Evolutionary conservation across 1,140 invertebrate species (phyloP), one percentile per base, ranked within the genome.

Genomic region (Sitobion miscanthi): DNA sequence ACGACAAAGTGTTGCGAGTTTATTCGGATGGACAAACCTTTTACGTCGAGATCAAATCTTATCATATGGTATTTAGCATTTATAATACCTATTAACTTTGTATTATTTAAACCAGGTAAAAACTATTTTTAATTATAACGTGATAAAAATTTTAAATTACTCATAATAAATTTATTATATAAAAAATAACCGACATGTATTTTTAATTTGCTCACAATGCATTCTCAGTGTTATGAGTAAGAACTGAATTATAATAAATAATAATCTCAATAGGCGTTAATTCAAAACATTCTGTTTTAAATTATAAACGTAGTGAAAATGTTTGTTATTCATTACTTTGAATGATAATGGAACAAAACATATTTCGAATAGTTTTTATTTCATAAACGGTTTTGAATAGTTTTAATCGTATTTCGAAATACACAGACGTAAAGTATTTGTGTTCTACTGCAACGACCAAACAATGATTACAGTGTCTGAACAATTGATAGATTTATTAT

Each of bases 401-500:
- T 47, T 38, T 87, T 47, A 87, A 77, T 77, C 62, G 62, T 77
- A n/a, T 77, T 77, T 77, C n/a, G 30, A 77, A 77, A n/a, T 77
- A n/a, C 30, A 35, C 62, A 77, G 62, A 77, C n/a, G n/a, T 77
- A 85, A 85, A 25, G 23, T 25, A 42, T 85, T 85, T 42, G 42
- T 85, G 38, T 85, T 85, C 21, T 30, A 42, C 35, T 85, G 8
- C 8, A 25, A 45, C 8, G 9, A 42, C 83, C 52, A 62, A 90
- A 90, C 35, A 90, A 90, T 90, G 54, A 62, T 90, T 90, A 62
- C 35, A 25, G 23, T 57, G 25, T 90, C 52, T 30, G 35, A 62
- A 62, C 21, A 62, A 62, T 52, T 90, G 54, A 90, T n/a, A 62
- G 38, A 90, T 90, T 90, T 90, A 90, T 90, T 90, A 62, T 38